Conservation (phyloP, 1,140 invertebrate species). For the Drosophila micromelanica region DNA sequence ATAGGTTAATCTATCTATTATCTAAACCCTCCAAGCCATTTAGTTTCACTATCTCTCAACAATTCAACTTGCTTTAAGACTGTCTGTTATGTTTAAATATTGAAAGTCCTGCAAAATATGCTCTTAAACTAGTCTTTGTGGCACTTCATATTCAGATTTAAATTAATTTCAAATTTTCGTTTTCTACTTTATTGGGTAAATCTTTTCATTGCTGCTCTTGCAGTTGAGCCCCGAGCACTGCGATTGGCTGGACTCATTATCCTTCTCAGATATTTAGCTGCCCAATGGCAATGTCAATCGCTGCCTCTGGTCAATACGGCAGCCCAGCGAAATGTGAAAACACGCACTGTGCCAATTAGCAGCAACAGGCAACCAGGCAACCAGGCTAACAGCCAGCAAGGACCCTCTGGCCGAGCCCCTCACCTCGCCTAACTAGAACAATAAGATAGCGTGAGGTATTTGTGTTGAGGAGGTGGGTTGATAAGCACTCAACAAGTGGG, state of each 20-base stretch:
- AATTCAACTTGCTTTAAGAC: too few relatives aligned
- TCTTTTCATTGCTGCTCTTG: constrained; percentile 26
- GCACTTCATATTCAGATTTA: background rate
- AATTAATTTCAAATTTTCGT: constrained; percentile 10
- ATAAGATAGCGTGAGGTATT: constrained; percentile 44
- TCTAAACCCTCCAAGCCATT: too few relatives aligned
- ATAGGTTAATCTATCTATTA: too few relatives aligned
- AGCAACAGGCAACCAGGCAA: constrained; percentile 69
- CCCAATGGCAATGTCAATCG: constrained; percentile 34
- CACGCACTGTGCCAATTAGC: constrained; percentile 77
- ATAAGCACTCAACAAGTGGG: constrained; percentile 68
- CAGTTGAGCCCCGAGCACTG: constrained; percentile 27
- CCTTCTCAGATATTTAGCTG: constrained; percentile 21
- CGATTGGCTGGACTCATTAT: constrained; percentile 32
- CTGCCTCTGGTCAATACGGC: background rate
- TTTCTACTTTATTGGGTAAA: background rate
- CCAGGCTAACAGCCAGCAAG: constrained; percentile 20
- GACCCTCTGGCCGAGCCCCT: constrained; percentile 11
- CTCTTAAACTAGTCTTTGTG: background rate
- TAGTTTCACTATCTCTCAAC: too few relatives aligned
- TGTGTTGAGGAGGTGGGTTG: background rate
- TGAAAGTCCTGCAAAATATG: too few relatives aligned
- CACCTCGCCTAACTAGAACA: constrained; percentile 38
- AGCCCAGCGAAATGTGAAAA: constrained; percentile 61
- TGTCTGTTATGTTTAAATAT: too few relatives aligned